Percentiles rank a stretch among this genome's conserved stretches.
phyloP scores from a whole-genome alignment of 2,113 vertebrate species.

The Austrofundulus limnaeus region DNA sequence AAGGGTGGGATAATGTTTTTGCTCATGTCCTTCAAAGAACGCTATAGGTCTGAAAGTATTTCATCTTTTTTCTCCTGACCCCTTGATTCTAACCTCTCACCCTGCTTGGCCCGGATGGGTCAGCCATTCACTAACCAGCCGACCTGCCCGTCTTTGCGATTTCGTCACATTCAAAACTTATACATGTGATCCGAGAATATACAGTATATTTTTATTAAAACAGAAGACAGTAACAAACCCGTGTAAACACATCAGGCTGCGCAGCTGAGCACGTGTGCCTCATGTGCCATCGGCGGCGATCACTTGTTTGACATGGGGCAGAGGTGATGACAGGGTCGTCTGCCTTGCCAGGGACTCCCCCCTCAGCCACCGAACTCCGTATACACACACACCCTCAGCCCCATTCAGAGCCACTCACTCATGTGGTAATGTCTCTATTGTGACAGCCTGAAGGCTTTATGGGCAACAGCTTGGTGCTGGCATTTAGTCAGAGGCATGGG shows the following conservation, averaged over 20 bases:
- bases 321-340: conserved; percentile 74
- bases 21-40: no score
- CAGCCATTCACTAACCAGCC: conserved; percentile 31
- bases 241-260: conserved; percentile 14
- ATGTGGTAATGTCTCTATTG: conserved; percentile 83
- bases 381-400: conserved; percentile 62
- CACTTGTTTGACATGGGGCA: conserved; percentile 66
- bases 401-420: conserved; percentile 78
- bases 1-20: no score
- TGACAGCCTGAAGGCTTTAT: conserved; percentile 71
- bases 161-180: not conserved
- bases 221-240: conserved; percentile 22
- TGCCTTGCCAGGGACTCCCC: conserved; percentile 66
- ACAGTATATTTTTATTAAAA: conserved; percentile 10
- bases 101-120: conserved; percentile 40
- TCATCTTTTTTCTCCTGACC: conserved; percentile 47
- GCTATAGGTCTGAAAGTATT: not conserved
- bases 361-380: conserved; percentile 51
- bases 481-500: conserved; percentile 70
- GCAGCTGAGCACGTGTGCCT: conserved; percentile 29
- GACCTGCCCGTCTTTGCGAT: not conserved
- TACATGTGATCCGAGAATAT: not conserved
- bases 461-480: conserved; percentile 77
- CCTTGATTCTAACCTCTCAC: conserved; percentile 51
- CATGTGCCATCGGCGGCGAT: conserved; percentile 32